Conservation (phyloP, 2,797 vertebrate genomes). For the Chlorospingus flavigularis region DNA sequence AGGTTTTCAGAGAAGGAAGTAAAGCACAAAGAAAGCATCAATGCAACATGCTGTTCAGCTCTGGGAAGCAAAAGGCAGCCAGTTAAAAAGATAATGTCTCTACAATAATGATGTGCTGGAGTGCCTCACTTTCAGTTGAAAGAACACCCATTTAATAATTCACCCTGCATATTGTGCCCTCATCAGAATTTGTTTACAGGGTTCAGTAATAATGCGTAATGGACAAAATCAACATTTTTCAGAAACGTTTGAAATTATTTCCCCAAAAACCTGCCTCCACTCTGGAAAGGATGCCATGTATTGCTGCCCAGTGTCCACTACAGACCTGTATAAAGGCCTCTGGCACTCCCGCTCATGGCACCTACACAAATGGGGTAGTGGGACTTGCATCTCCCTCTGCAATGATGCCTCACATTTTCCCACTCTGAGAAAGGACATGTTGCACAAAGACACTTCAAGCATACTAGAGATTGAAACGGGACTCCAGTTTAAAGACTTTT, state of each 20-base stretch:
- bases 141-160: not conserved
- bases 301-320: not conserved
- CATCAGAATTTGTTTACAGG: not conserved
- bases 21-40: not conserved
- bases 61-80: not conserved
- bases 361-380: not conserved
- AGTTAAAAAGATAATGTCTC: not conserved
- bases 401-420: not conserved
- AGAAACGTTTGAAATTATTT: not conserved
- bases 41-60: not conserved
- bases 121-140: not conserved
- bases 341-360: not conserved
- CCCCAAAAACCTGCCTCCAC: not conserved
- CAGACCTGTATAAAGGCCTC: accelerated
- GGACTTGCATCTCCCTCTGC: not conserved
- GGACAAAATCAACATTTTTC: not conserved
- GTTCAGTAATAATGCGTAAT: not conserved
- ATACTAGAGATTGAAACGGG: not conserved
- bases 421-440: not conserved
- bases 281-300: not conserved
- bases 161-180: not conserved
- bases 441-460: not conserved
- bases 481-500: not conserved
- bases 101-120: not conserved
- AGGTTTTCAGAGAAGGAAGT: not conserved